These are phyloP conservation scores for Alectura lathami DNA, from an alignment of 2,113 vertebrate species.

Conservation along the genomic window DNA sequence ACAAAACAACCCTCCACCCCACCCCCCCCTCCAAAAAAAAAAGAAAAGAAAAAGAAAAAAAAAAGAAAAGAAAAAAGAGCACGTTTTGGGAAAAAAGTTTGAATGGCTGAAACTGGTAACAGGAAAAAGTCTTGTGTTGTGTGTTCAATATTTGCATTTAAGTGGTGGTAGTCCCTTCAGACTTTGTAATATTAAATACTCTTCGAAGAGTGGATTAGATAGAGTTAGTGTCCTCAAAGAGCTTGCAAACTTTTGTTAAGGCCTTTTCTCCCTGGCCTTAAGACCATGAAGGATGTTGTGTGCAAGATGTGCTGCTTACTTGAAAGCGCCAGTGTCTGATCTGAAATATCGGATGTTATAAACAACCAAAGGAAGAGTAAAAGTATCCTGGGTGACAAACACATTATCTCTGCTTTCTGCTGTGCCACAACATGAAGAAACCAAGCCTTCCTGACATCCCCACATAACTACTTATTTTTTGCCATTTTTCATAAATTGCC, in stretches of 20 bases:
- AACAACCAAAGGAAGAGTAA: neutral
- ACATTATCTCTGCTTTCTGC: neutral
- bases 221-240: neutral
- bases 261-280: neutral
- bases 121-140: neutral
- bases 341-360: neutral
- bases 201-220: fast-evolving
- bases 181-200: neutral
- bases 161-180: neutral
- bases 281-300: neutral
- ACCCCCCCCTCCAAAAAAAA: neutral
- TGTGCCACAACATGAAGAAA: neutral
- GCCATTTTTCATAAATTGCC: neutral
- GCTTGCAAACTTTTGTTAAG: neutral
- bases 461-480: neutral
- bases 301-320: fast-evolving
- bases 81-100: neutral
- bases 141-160: neutral
- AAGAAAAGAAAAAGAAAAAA: neutral
- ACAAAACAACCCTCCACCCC: neutral
- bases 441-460: neutral
- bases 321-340: neutral
- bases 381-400: neutral
- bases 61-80: neutral
- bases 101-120: neutral